Conservation (phyloP, 2,888 invertebrate species). For the Drosophila neotestacea region DNA sequence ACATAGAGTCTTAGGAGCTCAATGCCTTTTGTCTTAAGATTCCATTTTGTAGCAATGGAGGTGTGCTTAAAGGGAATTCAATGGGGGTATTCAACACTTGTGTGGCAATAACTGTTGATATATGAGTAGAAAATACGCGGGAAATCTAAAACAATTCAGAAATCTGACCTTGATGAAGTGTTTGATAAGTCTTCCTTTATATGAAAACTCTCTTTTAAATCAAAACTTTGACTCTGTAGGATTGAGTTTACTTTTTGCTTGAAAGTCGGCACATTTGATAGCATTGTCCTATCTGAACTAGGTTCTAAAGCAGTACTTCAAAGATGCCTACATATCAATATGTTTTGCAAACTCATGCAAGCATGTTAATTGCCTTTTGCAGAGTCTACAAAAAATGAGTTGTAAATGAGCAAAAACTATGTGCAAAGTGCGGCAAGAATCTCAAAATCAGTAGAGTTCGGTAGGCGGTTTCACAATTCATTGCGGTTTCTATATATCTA, state of each 20-base stretch:
- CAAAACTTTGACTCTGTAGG: background rate
- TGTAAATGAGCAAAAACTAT: constrained; percentile 73
- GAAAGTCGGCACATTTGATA: constrained; percentile 45
- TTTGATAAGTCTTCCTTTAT: background rate
- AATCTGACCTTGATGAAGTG: background rate
- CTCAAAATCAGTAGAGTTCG: constrained; percentile 33
- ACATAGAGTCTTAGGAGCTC: constrained; percentile 39
- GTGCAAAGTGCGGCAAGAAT: constrained; percentile 42
- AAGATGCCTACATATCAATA: constrained; percentile 45
- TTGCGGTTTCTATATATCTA: constrained; percentile 49
- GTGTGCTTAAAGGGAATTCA: constrained; percentile 59
- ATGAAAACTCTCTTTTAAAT: background rate
- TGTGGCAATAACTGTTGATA: constrained; percentile 28
- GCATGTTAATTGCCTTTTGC: constrained; percentile 73
- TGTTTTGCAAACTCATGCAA: constrained; percentile 58
- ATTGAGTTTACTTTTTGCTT: background rate
- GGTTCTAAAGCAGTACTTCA: constrained; percentile 51
- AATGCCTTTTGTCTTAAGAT: constrained; percentile 41
- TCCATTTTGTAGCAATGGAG: constrained; percentile 32
- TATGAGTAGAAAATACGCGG: constrained; percentile 31
- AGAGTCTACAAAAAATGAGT: constrained; percentile 74
- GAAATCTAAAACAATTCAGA: background rate
- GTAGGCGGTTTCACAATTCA: constrained; percentile 45
- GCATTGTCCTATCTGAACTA: constrained; percentile 19
- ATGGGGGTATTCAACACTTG: constrained; percentile 27